Evolutionary conservation across 2,113 vertebrate genomes (phyloP), one percentile per base, ranked within the genome.

Genomic region (Oncorhynchus tshawytscha): DNA sequence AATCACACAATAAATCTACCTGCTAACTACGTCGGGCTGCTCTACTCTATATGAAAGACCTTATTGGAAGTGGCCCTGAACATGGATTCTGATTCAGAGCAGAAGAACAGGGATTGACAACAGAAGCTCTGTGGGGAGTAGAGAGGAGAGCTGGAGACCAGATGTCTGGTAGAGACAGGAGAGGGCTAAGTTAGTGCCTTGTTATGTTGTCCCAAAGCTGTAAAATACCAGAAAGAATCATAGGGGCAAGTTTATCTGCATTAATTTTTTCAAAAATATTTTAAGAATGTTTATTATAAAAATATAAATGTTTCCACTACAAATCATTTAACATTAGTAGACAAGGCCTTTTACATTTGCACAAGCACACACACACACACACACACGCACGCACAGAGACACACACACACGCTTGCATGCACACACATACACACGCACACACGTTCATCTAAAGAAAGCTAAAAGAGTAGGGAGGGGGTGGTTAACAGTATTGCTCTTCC

Each of bases 221-320:
- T 71, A 71, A 62, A 65, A 45, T 18, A 71, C 69, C 71, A 81
- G 24, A 86, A 84, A 86, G 86, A 85, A 79, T 87, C 82, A 87
- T 85, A 82, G 79, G 88, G 82, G 84, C 88, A 89, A 49, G 65
- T 87, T 80, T 88, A 74, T 88, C 85, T 83, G 82, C 82, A 86
- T 92, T 94, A 78, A 84, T 64, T 94, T 97, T 96, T 98, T 96
- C 95, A 95, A 97, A 98, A 99, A 98, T 98, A 98, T 96, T 98
- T 98, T 97, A 94, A 94, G 94, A 96, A 95, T 96, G 96, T 99
- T 99, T 99, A 99, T 99, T 99, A 98, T 97, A 99, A 99, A 99
- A 99, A 99, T 99, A 99, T 98, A 99, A 97, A 98, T 96, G 97
- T 97, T 97, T 97, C 95, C 96, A 99, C 97, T 99, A 99, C 97